A percentile compares a stretch with the other conserved stretches of the same genome.
Conservation (phyloP, 2,888 invertebrate species). For the Archips xylosteana region DNA sequence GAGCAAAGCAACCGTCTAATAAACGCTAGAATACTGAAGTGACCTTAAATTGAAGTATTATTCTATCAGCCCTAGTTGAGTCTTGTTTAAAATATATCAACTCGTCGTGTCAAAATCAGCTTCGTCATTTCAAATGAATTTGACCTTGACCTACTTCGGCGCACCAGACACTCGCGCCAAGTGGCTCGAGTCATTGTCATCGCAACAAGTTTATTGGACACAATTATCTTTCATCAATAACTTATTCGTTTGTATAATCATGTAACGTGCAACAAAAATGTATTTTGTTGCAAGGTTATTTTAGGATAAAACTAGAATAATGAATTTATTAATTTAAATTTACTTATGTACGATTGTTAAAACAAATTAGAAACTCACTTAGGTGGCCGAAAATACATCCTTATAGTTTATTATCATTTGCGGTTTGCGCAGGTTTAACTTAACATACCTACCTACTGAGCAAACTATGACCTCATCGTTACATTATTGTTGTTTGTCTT, state of each 20-base stretch:
- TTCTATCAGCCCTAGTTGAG: slow-evolving; percentile 1
- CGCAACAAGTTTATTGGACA: slow-evolving; percentile 32
- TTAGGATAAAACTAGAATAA: slow-evolving; percentile 8
- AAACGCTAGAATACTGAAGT: neutral
- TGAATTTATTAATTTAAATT: neutral
- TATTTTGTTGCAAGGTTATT: slow-evolving; percentile 11
- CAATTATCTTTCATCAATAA: slow-evolving; percentile 34
- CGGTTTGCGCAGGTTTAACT: slow-evolving; percentile 18
- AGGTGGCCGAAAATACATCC: neutral
- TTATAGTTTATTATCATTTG: slow-evolving; percentile 21
- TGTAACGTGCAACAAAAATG: slow-evolving; percentile 14
- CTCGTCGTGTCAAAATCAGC: slow-evolving; percentile 15
- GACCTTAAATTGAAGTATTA: slow-evolving; percentile 7
- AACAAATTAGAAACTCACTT: neutral
- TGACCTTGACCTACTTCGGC: slow-evolving; percentile 39
- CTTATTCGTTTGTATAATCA: slow-evolving; percentile 34
- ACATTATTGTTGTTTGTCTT: slow-evolving; percentile 23
- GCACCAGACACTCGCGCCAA: slow-evolving; percentile 31
- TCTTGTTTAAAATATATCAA: slow-evolving; percentile 2
- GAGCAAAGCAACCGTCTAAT: neutral
- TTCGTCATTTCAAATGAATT: slow-evolving; percentile 33
- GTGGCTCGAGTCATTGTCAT: slow-evolving; percentile 40
- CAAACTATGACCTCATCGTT: slow-evolving; percentile 32
- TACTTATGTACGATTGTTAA: neutral
- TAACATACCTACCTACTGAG: slow-evolving; percentile 14